These are phyloP conservation scores for Aphelocoma californica DNA, from an alignment of 2,797 vertebrate genomes.

Conservation along the genomic window DNA sequence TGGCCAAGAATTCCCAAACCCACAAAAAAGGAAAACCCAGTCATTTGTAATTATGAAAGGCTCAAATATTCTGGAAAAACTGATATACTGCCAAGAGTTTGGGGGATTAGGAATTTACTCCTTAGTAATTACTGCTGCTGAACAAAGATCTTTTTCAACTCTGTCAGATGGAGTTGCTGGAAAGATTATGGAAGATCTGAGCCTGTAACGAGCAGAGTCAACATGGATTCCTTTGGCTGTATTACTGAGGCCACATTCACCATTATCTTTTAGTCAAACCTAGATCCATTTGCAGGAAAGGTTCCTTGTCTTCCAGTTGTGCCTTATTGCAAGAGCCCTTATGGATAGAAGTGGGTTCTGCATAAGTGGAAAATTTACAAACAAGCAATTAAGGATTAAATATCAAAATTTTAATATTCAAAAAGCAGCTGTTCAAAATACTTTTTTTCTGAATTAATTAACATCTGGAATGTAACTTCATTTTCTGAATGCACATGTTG, in stretches of 20 bases:
- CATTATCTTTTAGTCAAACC: neutral
- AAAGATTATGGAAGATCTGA: neutral
- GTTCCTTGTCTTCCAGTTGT: neutral
- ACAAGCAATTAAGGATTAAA: neutral
- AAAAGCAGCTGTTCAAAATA: neutral
- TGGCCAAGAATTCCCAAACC: neutral
- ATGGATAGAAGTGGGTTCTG: neutral
- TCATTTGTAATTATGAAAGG: neutral
- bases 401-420: neutral
- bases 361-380: neutral
- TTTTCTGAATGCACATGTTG: neutral
- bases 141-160: neutral
- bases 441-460: neutral
- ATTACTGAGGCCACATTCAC: neutral
- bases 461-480: neutral
- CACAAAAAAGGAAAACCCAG: neutral
- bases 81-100: neutral
- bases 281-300: neutral
- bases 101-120: neutral
- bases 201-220: neutral
- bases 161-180: neutral
- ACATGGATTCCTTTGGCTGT: neutral
- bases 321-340: neutral
- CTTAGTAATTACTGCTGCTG: neutral
- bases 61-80: neutral